Evolutionary conservation across 2,888 invertebrate genomes (phyloP), one percentile per base, ranked within the genome.

Genomic region (Lutraria lutraria): DNA sequence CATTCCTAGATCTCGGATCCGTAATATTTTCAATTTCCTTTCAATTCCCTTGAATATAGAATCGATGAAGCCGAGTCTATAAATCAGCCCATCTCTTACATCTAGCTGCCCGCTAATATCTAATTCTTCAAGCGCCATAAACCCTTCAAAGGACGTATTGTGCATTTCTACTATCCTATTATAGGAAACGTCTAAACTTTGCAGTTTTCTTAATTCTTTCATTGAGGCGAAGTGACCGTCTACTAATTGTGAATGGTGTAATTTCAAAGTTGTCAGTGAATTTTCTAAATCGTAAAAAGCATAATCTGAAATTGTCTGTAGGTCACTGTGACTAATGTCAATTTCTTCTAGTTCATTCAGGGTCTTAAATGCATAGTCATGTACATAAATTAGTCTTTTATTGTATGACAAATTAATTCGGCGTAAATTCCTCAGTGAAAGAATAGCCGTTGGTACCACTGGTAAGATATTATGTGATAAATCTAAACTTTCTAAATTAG

Each of bases 81-180:
- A 88, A 6, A 63, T 13, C 25, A 85, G 53, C 0, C 89, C 86
- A 29, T 85, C 80, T 34, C 80, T 43, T 13, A 81, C 53, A 60
- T 90, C 88, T 8, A 54, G 52, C 29, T 92, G 91, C 21, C 91
- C 92, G 82, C 92, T 91, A 21, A 92, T 90, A 83, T 92, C 91
- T 10, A 92, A 81, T 31, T 89, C 89, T 60, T 92, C 89, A 8
- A 92, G 76, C 25, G 88, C 53, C n/a, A 82, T 80, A 68, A 92
- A 92, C 16, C 92, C 91, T 53, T 85, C 89, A 72, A 91, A 92
- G 3, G 92, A 92, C 21, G 86, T 89, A 54, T 92, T 92, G 63
- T 92, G 92, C 88, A 92, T 90, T 52, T 91, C 91, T n/a, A 91
- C 85, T 60, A 92, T 92, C 68, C 84, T 88, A 82, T 92, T 92